Percentiles rank a stretch among this genome's conserved stretches.
Conservation (phyloP, 2,113 vertebrate genomes). For the Lampris megalopsis region DNA sequence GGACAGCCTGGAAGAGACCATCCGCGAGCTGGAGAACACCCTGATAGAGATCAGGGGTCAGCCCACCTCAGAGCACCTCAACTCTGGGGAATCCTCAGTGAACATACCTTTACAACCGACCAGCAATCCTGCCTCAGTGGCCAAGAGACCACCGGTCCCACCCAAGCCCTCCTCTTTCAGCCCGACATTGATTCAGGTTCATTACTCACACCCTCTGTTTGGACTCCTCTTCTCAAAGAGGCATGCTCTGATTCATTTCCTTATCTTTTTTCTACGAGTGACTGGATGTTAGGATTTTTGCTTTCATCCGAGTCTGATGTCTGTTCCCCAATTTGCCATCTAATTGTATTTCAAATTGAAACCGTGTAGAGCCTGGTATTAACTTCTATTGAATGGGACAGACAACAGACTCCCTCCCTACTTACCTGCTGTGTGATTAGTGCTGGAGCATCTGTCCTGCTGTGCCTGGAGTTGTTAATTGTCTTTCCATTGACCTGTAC, state of each 20-base stretch:
- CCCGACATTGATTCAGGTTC: conserved; percentile 81
- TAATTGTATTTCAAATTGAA: conserved; percentile 54
- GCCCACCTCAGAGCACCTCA: conserved; percentile 43
- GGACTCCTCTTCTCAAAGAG: conserved; percentile 26
- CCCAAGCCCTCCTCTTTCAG: conserved; percentile 83
- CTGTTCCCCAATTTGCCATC: conserved; percentile 59
- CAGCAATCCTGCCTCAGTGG: conserved; percentile 17
- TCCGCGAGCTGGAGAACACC: conserved; percentile 90
- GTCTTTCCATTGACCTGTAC: conserved; percentile 56
- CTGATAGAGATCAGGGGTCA: conserved; percentile 86
- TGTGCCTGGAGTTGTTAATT: conserved; percentile 41
- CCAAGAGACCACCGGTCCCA: conserved; percentile 83
- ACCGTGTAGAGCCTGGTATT: conserved; percentile 8
- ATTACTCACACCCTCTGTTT: conserved; percentile 47
- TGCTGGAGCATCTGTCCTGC: conserved; percentile 51
- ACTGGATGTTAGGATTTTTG: conserved; percentile 30
- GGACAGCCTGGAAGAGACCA: conserved; percentile 94
- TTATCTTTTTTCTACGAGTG: conserved; percentile 49
- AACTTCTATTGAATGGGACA: conserved; percentile 41
- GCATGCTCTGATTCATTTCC: conserved; percentile 23
- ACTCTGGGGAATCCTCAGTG: conserved; percentile 24
- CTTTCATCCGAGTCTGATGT: conserved; percentile 65
- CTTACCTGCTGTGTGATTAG: conserved; percentile 55
- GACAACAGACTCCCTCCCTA: conserved; percentile 62
- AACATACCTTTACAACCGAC: conserved; percentile 11